Evolutionary conservation across 2,888 invertebrate species (phyloP).

Genomic region (Lomographa bimaculata): DNA sequence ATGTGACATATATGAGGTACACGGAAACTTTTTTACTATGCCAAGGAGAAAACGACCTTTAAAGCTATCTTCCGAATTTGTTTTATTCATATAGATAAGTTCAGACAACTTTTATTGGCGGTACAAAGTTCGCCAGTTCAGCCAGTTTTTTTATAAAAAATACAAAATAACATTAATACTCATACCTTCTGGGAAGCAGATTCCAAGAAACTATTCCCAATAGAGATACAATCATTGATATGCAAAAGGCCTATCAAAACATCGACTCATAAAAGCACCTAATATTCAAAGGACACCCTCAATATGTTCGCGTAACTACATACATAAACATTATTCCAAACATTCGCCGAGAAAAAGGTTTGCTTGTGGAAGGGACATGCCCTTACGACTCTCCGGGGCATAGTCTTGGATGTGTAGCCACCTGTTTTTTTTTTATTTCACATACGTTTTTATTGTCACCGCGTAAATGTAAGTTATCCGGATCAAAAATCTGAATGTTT

Average conservation of each 20-base stretch:
- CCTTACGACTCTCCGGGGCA: conserved; percentile 57
- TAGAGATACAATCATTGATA: conserved; percentile 17
- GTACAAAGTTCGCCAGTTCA: no score
- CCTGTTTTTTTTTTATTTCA: conserved; percentile 55
- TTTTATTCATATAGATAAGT: no score
- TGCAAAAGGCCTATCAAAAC: conserved; percentile 31
- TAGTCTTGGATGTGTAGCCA: conserved; percentile 50
- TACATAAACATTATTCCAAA: conserved; percentile 34
- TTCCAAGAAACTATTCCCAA: conserved; percentile 3
- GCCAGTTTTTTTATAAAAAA: not conserved
- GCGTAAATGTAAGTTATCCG: conserved; percentile 31
- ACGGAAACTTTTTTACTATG: no score
- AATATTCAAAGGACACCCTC: conserved; percentile 26
- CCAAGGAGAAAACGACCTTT: no score
- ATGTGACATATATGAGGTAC: no score
- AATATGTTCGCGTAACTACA: conserved; percentile 20
- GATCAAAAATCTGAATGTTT: conserved; percentile 24
- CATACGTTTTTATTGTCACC: conserved; percentile 54
- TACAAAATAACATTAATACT: no score
- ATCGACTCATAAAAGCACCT: conserved; percentile 31
- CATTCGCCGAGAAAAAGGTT: conserved; percentile 51
- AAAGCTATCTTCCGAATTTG: no score
- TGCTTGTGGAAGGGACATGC: conserved; percentile 49
- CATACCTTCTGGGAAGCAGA: no score
- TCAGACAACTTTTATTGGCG: no score